phyloP scores from a whole-genome alignment of 2,797 vertebrate species.

The Psittacula derbiana region DNA sequence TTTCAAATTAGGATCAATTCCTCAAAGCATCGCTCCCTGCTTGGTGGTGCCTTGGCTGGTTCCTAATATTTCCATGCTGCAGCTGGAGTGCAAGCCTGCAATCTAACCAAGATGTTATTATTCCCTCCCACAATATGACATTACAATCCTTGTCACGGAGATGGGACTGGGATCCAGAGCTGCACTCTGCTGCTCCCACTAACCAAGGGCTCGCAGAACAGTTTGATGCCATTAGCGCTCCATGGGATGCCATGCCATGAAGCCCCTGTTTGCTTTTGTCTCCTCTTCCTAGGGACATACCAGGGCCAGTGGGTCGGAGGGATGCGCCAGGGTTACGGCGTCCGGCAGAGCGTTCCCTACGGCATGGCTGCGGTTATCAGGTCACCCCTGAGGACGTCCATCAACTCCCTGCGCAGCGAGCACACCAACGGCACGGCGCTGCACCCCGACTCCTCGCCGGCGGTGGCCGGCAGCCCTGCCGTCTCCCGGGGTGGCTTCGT shows the following conservation, averaged over 20 bases:
- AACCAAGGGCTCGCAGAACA: fast-evolving
- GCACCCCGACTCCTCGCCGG: constrained; percentile 84
- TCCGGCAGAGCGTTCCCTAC: constrained; percentile 96
- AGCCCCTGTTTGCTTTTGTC: background rate
- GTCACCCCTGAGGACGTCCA: constrained; percentile 95
- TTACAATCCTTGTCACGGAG: fast-evolving
- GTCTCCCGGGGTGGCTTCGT: constrained; percentile 96
- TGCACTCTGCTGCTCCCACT: fast-evolving
- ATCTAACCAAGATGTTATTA: fast-evolving
- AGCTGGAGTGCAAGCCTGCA: background rate
- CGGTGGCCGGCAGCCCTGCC: constrained; percentile 87
- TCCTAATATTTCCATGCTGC: fast-evolving
- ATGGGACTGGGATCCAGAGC: background rate
- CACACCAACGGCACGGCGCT: constrained; percentile 94
- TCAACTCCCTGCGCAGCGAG: constrained; percentile 97
- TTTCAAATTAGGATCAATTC: background rate
- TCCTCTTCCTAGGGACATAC: constrained; percentile 85
- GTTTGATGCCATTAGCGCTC: fast-evolving
- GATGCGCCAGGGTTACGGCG: constrained; percentile 95
- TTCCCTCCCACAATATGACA: fast-evolving
- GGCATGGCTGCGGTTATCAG: constrained; percentile 98
- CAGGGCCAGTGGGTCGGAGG: constrained; percentile 97
- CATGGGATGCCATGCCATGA: background rate
- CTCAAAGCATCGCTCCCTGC: fast-evolving
- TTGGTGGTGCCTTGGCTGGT: background rate